Conservation (phyloP, 2,797 vertebrate species). For the Ara ararauna region DNA sequence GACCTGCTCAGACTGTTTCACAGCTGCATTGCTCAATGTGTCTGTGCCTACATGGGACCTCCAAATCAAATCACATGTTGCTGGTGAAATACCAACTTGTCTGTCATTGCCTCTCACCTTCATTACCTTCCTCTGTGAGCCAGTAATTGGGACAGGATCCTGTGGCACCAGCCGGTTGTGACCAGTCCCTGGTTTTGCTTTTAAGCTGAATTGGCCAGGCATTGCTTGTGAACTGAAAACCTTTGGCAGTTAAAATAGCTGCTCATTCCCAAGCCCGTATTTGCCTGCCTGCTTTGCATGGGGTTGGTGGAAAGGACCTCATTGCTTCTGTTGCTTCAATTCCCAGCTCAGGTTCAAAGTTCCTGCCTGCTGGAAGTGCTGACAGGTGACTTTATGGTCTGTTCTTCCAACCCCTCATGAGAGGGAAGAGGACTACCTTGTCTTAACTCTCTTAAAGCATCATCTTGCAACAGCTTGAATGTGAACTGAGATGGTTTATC, state of each 20-base stretch:
- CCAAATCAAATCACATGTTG: neutral
- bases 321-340: neutral
- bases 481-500: neutral
- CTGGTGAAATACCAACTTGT: neutral
- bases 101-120: neutral
- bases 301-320: neutral
- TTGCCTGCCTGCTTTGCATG: too few species aligned
- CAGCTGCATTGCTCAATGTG: neutral
- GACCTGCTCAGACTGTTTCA: neutral
- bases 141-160: neutral
- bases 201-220: neutral
- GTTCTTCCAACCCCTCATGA: neutral
- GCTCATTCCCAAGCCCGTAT: rapidly evolving
- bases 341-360: neutral
- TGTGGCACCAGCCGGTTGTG: neutral
- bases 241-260: neutral
- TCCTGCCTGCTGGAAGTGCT: neutral
- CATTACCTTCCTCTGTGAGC: neutral
- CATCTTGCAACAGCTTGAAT: neutral
- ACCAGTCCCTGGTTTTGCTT: neutral
- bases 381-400: neutral
- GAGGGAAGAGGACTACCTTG: neutral
- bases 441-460: neutral
- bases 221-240: neutral
- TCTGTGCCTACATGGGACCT: neutral